Percentiles rank a stretch among this genome's conserved stretches.
These are phyloP conservation scores for Arctocebus calabarensis DNA, from an alignment of 2,797 vertebrate species.

Conservation along the genomic window DNA sequence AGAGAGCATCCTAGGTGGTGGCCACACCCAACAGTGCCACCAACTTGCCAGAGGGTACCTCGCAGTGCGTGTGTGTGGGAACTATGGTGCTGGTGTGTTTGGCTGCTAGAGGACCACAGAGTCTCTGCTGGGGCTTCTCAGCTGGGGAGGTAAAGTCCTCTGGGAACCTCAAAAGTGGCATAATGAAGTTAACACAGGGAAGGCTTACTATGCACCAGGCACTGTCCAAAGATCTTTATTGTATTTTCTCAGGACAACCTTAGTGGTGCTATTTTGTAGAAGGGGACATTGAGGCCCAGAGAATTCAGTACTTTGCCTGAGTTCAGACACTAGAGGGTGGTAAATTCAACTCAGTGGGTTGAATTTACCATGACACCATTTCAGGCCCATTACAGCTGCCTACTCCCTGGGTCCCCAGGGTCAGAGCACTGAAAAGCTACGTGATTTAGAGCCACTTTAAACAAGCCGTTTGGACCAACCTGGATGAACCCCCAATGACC, in stretches of 20 bases:
- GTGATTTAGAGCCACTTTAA: background rate
- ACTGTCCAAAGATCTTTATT: background rate
- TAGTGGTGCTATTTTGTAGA: conserved; percentile 10
- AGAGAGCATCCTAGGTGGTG: too few species aligned
- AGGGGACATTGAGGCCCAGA: conserved; percentile 25
- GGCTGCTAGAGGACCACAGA: background rate
- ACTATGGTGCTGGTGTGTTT: background rate
- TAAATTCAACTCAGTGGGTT: background rate
- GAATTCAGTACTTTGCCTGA: background rate
- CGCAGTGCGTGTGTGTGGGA: fast-evolving
- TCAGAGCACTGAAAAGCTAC: background rate
- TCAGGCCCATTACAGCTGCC: background rate
- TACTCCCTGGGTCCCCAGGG: background rate
- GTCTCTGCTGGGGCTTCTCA: background rate
- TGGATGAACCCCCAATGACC: background rate
- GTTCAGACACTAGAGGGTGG: background rate
- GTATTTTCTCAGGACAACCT: background rate
- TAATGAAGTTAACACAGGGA: background rate
- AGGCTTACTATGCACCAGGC: background rate
- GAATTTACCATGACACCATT: background rate
- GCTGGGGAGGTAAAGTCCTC: background rate
- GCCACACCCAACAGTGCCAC: too few species aligned
- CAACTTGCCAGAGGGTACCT: background rate
- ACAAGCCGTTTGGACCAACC: background rate
- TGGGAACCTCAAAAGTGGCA: background rate